Evolutionary conservation across 2,113 vertebrate genomes (phyloP).

Genomic region (Poeciliopsis retropinna): DNA sequence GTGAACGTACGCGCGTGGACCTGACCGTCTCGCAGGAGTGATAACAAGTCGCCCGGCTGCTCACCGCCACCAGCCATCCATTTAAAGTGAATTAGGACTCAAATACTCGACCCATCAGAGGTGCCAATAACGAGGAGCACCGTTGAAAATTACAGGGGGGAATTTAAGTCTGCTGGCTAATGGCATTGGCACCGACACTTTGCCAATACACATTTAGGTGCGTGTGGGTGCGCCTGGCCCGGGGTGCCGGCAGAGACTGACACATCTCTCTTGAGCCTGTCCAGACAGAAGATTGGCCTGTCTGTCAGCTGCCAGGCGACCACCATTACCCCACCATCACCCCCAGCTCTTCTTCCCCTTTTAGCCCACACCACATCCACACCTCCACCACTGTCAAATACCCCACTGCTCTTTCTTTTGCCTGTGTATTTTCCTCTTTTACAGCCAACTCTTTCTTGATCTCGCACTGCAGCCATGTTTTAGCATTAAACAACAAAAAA

Average conservation of each 20-base stretch:
- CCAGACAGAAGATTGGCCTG: constrained; percentile 80
- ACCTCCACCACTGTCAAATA: constrained; percentile 17
- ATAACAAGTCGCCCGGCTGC: constrained; percentile 47
- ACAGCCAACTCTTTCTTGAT: constrained; percentile 9
- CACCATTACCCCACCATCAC: constrained; percentile 73
- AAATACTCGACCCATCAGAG: constrained; percentile 75
- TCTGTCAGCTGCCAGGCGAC: constrained; percentile 69
- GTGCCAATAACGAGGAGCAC: constrained; percentile 76
- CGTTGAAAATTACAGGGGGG: constrained; percentile 70
- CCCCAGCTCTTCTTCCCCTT: constrained; percentile 62
- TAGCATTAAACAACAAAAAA: constrained; percentile 27
- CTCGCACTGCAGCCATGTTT: constrained; percentile 17
- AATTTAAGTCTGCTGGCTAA: constrained; percentile 77
- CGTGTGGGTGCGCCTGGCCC: constrained; percentile 76
- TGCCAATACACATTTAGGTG: constrained; percentile 75
- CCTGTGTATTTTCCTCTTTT: constrained; percentile 22
- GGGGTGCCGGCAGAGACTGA: constrained; percentile 77
- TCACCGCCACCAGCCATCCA: constrained; percentile 60
- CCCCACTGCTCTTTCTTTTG: constrained; percentile 24
- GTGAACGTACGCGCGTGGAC: not conserved
- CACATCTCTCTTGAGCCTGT: constrained; percentile 80
- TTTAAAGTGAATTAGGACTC: constrained; percentile 76
- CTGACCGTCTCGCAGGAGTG: constrained; percentile 48
- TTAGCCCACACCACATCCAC: constrained; percentile 37
- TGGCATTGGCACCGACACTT: constrained; percentile 77